Evolutionary conservation across 2,888 invertebrate genomes (phyloP).

Genomic region (Scaptomyza flava): DNA sequence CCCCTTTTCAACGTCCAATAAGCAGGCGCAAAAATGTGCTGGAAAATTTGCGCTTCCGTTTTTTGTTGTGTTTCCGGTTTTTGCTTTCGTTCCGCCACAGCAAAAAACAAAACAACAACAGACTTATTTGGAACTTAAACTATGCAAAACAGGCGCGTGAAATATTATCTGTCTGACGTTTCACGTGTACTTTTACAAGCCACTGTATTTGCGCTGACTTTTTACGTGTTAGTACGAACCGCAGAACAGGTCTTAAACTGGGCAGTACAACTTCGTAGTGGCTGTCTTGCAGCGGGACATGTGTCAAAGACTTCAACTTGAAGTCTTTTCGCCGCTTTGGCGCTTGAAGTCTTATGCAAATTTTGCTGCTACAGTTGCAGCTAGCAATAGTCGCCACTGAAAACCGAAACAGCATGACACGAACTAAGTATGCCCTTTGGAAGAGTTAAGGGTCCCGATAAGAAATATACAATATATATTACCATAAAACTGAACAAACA

Average conservation of each 20-base stretch:
- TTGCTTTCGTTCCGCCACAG: slow-evolving; percentile 57
- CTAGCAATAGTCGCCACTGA: slow-evolving; percentile 55
- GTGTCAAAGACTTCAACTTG: slow-evolving; percentile 71
- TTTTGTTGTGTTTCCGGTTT: slow-evolving; percentile 81
- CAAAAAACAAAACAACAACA: slow-evolving; percentile 14
- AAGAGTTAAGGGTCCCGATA: background rate
- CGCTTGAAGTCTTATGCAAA: slow-evolving; percentile 60
- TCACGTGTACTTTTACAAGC: slow-evolving; percentile 40
- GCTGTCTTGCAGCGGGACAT: slow-evolving; percentile 62
- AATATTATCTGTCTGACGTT: slow-evolving; percentile 77
- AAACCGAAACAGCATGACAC: slow-evolving; percentile 20
- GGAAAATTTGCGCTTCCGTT: slow-evolving; percentile 82
- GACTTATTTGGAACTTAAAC: slow-evolving; percentile 38
- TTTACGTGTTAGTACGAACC: slow-evolving; percentile 36
- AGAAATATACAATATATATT: background rate
- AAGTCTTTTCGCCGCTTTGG: slow-evolving; percentile 31
- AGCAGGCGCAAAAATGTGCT: slow-evolving; percentile 74
- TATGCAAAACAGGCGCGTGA: slow-evolving; percentile 77
- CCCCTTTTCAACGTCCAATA: background rate
- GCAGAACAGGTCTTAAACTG: slow-evolving; percentile 28
- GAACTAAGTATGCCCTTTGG: slow-evolving; percentile 37
- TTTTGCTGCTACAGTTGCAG: slow-evolving; percentile 42
- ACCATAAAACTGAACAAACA: background rate
- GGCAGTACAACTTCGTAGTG: slow-evolving; percentile 6
- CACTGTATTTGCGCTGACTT: slow-evolving; percentile 35